Evolutionary conservation across 1,140 invertebrate genomes (phyloP), one percentile per base, ranked within the genome.

Genomic region (Acromyrmex charruanus): DNA sequence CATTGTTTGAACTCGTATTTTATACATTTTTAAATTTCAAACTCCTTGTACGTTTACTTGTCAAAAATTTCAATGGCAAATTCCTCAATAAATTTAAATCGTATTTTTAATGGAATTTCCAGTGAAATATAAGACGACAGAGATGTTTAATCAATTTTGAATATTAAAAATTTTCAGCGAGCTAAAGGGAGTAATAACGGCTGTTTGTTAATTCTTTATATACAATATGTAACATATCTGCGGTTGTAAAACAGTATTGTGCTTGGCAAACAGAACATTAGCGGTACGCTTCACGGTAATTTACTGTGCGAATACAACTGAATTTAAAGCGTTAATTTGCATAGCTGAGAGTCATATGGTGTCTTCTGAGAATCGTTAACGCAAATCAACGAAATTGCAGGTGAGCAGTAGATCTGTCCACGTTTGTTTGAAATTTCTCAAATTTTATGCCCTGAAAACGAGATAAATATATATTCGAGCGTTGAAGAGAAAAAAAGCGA

Each of bases 321-420:
- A 61, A 74, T 61, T 84, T 61, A 74, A 75, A 75, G 80, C 16
- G 80, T 84, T 84, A 84, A 84, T 84, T 74, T 84, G 51, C 35
- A 25, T 18, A 59, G 71, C 74, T 61, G 80, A 74, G 55, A 82
- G 16, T 82, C 74, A 74, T 53, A 18, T 21, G n/a, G 51, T 21
- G 44, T 28, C 55, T 82, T 59, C 49, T 39, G 53, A 58, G 68
- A 74, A 35, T 14, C 53, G 35, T 81, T 69, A 25, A 79, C 53
- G 55, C n/a, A 77, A 63, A 82, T 49, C 65, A 31, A 31, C 16
- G 51, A 66, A 63, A 39, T 49, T 6, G 55, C 16, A 3, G 12
- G 14, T 39, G 2, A 7, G 39, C 39, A 44, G 10, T 3, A 44
- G 39, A 44, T 44, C 10, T 44, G 39, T 44, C 7, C 39, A 1